Evolutionary conservation across 2,888 invertebrate genomes (phyloP).

Genomic region (Ceramica pisi): DNA sequence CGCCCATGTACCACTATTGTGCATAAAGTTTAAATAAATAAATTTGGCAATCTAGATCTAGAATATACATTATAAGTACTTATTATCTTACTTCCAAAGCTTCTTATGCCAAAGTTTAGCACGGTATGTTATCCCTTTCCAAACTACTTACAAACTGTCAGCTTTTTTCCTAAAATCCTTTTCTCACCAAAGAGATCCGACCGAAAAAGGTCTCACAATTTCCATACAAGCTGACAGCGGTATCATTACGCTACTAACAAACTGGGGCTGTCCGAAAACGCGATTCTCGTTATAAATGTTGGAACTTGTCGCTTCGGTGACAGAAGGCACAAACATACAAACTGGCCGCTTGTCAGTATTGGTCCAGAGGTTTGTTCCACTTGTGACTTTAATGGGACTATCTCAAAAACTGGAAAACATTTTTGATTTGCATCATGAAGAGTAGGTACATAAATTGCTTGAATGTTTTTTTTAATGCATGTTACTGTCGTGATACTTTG

Average conservation of each 20-base stretch:
- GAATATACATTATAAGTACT: no score
- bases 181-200: slow-evolving; percentile 34
- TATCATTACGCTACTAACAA: slow-evolving; percentile 54
- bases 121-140: not conserved
- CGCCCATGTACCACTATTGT: no score
- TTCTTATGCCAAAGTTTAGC: not conserved
- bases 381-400: slow-evolving; percentile 12
- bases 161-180: slow-evolving; percentile 36
- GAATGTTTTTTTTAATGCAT: no score
- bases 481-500: no score
- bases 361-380: slow-evolving; percentile 31
- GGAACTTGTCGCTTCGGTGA: slow-evolving; percentile 52
- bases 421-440: no score
- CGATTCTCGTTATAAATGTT: slow-evolving; percentile 62
- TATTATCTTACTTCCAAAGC: not conserved
- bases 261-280: slow-evolving; percentile 62
- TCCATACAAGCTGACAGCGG: slow-evolving; percentile 51
- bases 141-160: slow-evolving; percentile 4
- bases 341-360: slow-evolving; percentile 49
- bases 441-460: no score
- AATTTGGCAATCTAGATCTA: no score
- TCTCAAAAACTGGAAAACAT: not conserved
- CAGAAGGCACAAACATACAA: slow-evolving; percentile 56
- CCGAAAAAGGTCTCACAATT: slow-evolving; percentile 42
- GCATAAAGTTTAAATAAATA: no score